Percentiles rank a stretch among this genome's conserved stretches.
phyloP scores from a whole-genome alignment of 2,888 invertebrate species.

The Zhengitettix transpicula region DNA sequence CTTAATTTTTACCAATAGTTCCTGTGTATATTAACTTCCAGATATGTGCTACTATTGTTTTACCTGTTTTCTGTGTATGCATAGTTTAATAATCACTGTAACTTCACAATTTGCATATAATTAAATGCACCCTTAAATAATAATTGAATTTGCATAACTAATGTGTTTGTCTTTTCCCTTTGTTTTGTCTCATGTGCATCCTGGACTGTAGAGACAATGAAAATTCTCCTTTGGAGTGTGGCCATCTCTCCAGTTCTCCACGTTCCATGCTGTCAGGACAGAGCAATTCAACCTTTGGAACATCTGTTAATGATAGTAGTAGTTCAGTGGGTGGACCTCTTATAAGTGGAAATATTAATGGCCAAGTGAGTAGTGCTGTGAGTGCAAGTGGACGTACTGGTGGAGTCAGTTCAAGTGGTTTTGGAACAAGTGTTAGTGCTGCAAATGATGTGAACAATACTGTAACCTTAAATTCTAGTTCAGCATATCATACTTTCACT shows the following conservation, averaged over 20 bases:
- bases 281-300: constrained; percentile 1
- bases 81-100: neutral
- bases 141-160: too few relatives aligned
- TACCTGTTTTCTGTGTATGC: neutral
- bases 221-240: constrained; percentile 25
- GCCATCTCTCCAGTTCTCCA: constrained; percentile 24
- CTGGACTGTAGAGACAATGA: constrained; percentile 23
- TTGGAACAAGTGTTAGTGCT: constrained; percentile 16
- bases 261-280: constrained; percentile 5
- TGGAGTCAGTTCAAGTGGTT: constrained; percentile 22
- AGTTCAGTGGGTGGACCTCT: constrained; percentile 16
- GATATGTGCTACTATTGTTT: too few relatives aligned
- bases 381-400: constrained; percentile 13
- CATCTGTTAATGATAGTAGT: constrained; percentile 7
- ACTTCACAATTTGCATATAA: neutral
- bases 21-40: too few relatives aligned
- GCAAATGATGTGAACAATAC: constrained; percentile 3
- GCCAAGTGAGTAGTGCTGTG: constrained; percentile 5
- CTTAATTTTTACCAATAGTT: too few relatives aligned
- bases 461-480: constrained; percentile 6
- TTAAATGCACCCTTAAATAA: neutral
- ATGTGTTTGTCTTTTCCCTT: neutral
- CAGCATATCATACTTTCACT: constrained; percentile 14
- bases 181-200: neutral
- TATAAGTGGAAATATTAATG: constrained; percentile 11